Base-by-base conservation (phyloP, 2,797 vertebrate genomes). In the Neosilurus mollespiculum region DNA sequence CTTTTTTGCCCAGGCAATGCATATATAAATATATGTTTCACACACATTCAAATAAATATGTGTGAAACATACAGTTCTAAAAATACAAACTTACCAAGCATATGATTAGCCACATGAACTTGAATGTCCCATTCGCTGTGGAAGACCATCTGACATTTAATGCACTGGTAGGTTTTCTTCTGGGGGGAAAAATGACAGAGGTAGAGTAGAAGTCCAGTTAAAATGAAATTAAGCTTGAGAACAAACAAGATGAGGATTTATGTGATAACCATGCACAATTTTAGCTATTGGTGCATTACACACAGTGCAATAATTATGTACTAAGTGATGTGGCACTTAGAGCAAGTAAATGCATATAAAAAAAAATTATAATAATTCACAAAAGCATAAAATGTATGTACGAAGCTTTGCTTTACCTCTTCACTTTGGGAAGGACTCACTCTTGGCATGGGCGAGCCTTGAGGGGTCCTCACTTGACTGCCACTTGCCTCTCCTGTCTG, bases 71-170 rank as follows among this genome's bases (percentile, higher is more conserved):
- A 4, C 6, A 73, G 18, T 16, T 70, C 3, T 22, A 14, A 24
- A 67, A 84, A 53, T 80, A 49, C 16, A 87, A 14, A 93, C 98
- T 96, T 96, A 99, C 98, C 98, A 91, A 99, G 97, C 98, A 99
- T 99, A 94, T 99, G 98, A 91, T 99, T 99, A 92, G 98, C 98
- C 93, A 99, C 98, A 87, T 99, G 98, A 91, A 99, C 98, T 91
- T 99, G 98, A 92, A 99, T 99, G 94, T 99, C 98, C 98, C 98
- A 99, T 93, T 99, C 98, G 87, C 97, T 99, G 96, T 99, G 98
- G 96, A 99, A 99, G 89, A 99, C 97, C 98, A 99, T 99, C 95
- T 99, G 98, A 95, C 98, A 99, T 94, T 99, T 99, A 95, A 99
- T 99, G 95, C 98, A 99, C 92, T 99, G 98, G 93, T 99, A 99